Evolutionary conservation across 2,888 invertebrate genomes (phyloP), one percentile per base, ranked within the genome.

Genomic region (Cataglyphis cursor): DNA sequence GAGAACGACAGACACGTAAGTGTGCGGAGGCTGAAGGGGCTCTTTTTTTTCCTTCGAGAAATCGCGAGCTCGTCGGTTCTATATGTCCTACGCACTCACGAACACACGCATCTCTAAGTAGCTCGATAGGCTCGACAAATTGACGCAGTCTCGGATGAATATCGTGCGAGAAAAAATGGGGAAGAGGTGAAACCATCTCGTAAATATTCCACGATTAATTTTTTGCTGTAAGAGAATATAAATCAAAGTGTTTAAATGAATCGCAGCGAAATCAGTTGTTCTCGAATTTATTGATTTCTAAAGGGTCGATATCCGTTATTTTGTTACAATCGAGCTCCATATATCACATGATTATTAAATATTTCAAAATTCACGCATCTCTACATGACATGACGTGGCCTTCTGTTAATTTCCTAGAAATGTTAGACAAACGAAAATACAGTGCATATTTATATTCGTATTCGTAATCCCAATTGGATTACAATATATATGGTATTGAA

Each of bases 141-240:
- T 44, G 89, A 87, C 81, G 81, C 62, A 41, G 84, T 82, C 83
- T 84, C 54, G 70, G 64, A 78, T 65, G 80, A 65, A 83, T 83
- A 80, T 85, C 84, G 44, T 38, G 4, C 9, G 28, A 31, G 72
- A 44, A 18, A 80, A 41, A 61, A 31, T 51, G 70, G 68, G 83
- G 24, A 81, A 68, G 78, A 76, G 85, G 85, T 84, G 84, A 87
- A 85, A 91, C 87, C 88, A 81, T 76, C 84, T 90, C 91, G 92
- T 92, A 92, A 92, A 92, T 92, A 92, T 92, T 92, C 90, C 86
- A 91, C 90, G 84, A 90, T 88, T 90, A 92, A 92, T 92, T 92
- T 91, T 88, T 86, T 86, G 83, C 70, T 82, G 83, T 76, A 82
- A 74, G 85, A 61, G 89, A 84, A 81, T 74, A 86, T 80, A 74